Evolutionary conservation across 2,113 vertebrate species (phyloP), one percentile per base, ranked within the genome.

Genomic region (Salminus brasiliensis): DNA sequence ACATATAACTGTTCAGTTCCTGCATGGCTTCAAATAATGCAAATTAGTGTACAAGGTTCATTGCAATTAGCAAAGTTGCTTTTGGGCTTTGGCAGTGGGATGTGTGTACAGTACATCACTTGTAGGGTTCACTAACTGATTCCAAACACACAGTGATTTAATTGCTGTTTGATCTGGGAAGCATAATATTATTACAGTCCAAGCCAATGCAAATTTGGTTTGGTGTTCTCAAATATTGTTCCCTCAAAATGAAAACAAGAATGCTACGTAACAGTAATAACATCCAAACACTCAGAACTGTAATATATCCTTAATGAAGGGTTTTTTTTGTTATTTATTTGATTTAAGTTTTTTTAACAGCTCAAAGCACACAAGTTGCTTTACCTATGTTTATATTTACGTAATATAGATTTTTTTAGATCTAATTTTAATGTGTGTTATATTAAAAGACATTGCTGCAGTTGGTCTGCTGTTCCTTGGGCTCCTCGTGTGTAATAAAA

Each of bases 191-290:
- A 36, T 39, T 34, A 66, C 34, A 66, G 62, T 0, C 9, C 34
- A 66, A 66, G 62, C 32, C 15, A 36, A n/a, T 13, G 34, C 34
- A 9, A 39, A 27, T 66, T 66, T 66, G 62, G 62, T 39, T 66
- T 66, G 62, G 8, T 39, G 62, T 39, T 66, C 25, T 80, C 70
- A 18, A 55, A 73, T 49, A 55, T 60, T 79, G 66, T 65, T 72
- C 53, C 62, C 74, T 72, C 47, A 39, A 66, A 13, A 27, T 18
- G 70, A 60, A 78, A 65, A 59, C 21, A 9, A 23, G 18, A 66
- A 39, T 23, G 32, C 34, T 39, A 27, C 16, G 4, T 66, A 66
- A n/a, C n/a, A 66, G 34, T n/a, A 39, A 36, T 66, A n/a, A n/a
- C 4, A 8, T 34, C 21, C 34, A 9, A 34, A 15, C 8, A 9